A percentile compares a stretch with the other conserved stretches of the same genome.
These are phyloP conservation scores for Drosophila teissieri DNA, from an alignment of 1,140 invertebrate species.

Conservation along the genomic window DNA sequence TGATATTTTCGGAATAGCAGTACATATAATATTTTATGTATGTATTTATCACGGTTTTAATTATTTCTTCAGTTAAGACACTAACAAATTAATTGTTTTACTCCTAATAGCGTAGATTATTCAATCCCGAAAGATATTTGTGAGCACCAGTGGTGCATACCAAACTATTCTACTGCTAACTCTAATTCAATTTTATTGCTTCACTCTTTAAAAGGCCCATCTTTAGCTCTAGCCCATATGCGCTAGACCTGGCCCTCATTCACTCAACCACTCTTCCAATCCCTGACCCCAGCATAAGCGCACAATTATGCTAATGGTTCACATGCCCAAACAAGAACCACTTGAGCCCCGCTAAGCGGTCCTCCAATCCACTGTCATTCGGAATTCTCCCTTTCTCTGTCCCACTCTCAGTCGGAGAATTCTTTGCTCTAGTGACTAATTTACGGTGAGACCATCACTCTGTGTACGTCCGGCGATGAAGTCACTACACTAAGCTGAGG, in stretches of 20 bases:
- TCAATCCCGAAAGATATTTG: too few relatives aligned
- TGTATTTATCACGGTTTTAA: too few relatives aligned
- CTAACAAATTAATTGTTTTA: too few relatives aligned
- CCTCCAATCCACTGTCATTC: conserved; percentile 42
- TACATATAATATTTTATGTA: too few relatives aligned
- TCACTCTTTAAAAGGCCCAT: conserved; percentile 1
- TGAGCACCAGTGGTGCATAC: too few relatives aligned
- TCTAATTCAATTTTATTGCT: conserved; percentile 35
- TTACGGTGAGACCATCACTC: conserved; percentile 50
- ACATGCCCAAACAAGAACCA: conserved; percentile 50
- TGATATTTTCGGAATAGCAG: too few relatives aligned
- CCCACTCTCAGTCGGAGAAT: conserved; percentile 14
- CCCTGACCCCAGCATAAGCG: conserved; percentile 33
- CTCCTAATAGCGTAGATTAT: too few relatives aligned
- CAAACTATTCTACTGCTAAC: background rate
- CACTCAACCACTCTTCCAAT: background rate
- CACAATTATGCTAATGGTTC: conserved; percentile 73
- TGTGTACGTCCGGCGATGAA: conserved; percentile 64
- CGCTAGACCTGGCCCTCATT: background rate
- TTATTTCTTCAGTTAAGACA: too few relatives aligned
- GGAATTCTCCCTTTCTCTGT: conserved; percentile 20
- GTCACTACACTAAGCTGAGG: conserved; percentile 50
- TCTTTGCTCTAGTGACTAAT: conserved; percentile 25
- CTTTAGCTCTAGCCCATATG: background rate
- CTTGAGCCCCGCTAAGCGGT: conserved; percentile 48